Evolutionary conservation across 2,888 invertebrate species (phyloP).

Genomic region (Rotaria macrura): DNA sequence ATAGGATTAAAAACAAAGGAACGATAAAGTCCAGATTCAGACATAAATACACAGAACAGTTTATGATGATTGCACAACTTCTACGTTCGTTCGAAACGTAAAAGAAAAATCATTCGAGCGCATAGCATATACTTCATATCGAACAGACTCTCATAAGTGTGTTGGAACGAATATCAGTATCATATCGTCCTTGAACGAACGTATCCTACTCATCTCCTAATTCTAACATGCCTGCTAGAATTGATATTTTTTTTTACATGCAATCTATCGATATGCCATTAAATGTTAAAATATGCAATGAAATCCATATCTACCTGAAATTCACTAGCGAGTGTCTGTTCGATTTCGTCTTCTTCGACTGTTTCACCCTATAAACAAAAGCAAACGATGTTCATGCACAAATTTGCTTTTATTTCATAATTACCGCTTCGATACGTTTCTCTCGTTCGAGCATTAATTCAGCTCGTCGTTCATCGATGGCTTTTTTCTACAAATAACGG

Average conservation of each 20-base stretch:
- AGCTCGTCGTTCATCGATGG: slow-evolving; percentile 43
- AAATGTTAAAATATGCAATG: too few relatives aligned
- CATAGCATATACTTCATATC: too few relatives aligned
- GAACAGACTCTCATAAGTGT: too few relatives aligned
- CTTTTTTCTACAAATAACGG: slow-evolving; percentile 41
- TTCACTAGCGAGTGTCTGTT: slow-evolving; percentile 19
- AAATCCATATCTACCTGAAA: neutral
- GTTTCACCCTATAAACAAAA: slow-evolving; percentile 35
- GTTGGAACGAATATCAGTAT: too few relatives aligned
- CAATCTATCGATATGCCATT: too few relatives aligned
- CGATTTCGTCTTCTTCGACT: slow-evolving; percentile 37
- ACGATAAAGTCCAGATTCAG: neutral
- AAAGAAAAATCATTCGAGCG: too few relatives aligned
- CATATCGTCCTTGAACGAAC: too few relatives aligned
- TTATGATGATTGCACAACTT: too few relatives aligned
- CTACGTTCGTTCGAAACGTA: too few relatives aligned
- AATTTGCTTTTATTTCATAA: neutral
- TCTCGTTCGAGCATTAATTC: slow-evolving; percentile 43
- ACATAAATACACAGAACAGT: neutral
- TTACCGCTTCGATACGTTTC: slow-evolving; percentile 33
- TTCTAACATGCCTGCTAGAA: too few relatives aligned
- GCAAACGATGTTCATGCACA: neutral
- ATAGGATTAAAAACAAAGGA: neutral
- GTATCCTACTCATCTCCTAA: too few relatives aligned
- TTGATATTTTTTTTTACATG: too few relatives aligned